A percentile compares a stretch with the other conserved stretches of the same genome.
Evolutionary conservation across 1,140 invertebrate species (phyloP).

Genomic region (Zaprionus camerounensis): DNA sequence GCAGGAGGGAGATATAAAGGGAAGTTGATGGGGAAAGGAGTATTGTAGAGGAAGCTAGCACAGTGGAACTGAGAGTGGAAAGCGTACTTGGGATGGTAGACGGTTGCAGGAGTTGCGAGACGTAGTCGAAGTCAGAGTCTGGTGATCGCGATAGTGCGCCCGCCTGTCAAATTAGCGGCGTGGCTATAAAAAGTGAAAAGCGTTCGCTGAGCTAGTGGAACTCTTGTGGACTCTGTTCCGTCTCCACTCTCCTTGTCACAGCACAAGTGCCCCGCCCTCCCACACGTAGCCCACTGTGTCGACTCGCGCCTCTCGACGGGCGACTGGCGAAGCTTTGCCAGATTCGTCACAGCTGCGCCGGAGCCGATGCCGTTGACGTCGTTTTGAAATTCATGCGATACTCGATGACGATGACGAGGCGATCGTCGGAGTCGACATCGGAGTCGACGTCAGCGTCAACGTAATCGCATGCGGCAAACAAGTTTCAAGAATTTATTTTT

Average conservation of each 20-base stretch:
- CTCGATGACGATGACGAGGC: slow-evolving; percentile 52
- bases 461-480: slow-evolving; percentile 81
- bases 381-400: slow-evolving; percentile 79
- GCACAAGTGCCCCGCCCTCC: slow-evolving; percentile 48
- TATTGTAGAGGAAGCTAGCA: not conserved
- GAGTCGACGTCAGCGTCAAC: slow-evolving; percentile 45
- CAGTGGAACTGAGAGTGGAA: slow-evolving; percentile 2
- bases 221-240: slow-evolving; percentile 22
- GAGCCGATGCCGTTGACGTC: slow-evolving; percentile 47
- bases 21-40: not conserved
- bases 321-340: slow-evolving; percentile 26
- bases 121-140: slow-evolving; percentile 15
- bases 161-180: slow-evolving; percentile 77
- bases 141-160: slow-evolving; percentile 75
- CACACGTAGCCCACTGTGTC: slow-evolving; percentile 35
- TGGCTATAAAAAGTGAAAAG: slow-evolving; percentile 80
- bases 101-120: not conserved
- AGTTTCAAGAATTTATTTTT: slow-evolving; percentile 81
- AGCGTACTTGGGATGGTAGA: not conserved
- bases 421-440: slow-evolving; percentile 37
- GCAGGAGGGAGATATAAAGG: not conserved
- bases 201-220: slow-evolving; percentile 40
- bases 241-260: slow-evolving; percentile 17
- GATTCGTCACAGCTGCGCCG: slow-evolving; percentile 75
- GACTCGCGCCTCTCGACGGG: not conserved